Evolutionary conservation across 2,888 invertebrate genomes (phyloP).

Genomic region (Macaria liturata): DNA sequence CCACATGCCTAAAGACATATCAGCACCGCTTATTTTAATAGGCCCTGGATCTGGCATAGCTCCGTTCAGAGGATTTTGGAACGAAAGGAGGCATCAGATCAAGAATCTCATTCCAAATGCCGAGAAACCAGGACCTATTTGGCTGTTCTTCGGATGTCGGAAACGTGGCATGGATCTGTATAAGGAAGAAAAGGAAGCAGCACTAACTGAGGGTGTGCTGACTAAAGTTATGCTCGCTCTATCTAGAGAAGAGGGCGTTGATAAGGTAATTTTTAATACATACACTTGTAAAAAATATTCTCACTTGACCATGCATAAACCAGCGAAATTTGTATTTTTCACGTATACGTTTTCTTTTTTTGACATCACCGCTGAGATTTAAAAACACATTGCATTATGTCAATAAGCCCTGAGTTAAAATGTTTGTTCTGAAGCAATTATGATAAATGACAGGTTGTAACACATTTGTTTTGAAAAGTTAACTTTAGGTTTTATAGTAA

Average conservation of each 20-base stretch:
- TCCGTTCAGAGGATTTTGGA: constrained; percentile 97
- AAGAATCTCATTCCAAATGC: constrained; percentile 40
- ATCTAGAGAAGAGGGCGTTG: constrained; percentile 88
- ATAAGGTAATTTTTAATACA: constrained; percentile 84
- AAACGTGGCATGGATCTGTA: constrained; percentile 91
- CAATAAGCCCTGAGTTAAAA: too few relatives aligned
- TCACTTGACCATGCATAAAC: too few relatives aligned
- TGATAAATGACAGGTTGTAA: too few relatives aligned
- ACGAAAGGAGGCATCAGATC: constrained; percentile 84
- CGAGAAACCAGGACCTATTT: constrained; percentile 78
- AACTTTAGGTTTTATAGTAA: too few relatives aligned
- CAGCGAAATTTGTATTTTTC: too few relatives aligned
- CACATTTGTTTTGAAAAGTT: too few relatives aligned
- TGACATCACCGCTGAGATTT: too few relatives aligned
- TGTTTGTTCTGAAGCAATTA: too few relatives aligned
- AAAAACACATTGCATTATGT: too few relatives aligned
- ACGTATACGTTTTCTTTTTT: too few relatives aligned
- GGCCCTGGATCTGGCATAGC: constrained; percentile 97
- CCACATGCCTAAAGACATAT: constrained; percentile 90
- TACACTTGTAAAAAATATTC: not conserved
- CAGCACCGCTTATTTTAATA: constrained; percentile 91
- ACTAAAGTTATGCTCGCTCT: constrained; percentile 90
- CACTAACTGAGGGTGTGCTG: constrained; percentile 87
- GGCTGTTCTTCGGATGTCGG: constrained; percentile 95
- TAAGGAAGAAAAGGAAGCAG: constrained; percentile 89